A percentile compares a stretch with the other conserved stretches of the same genome.
Evolutionary conservation across 2,797 vertebrate species (phyloP).

Genomic region (Leptodon cayanensis): DNA sequence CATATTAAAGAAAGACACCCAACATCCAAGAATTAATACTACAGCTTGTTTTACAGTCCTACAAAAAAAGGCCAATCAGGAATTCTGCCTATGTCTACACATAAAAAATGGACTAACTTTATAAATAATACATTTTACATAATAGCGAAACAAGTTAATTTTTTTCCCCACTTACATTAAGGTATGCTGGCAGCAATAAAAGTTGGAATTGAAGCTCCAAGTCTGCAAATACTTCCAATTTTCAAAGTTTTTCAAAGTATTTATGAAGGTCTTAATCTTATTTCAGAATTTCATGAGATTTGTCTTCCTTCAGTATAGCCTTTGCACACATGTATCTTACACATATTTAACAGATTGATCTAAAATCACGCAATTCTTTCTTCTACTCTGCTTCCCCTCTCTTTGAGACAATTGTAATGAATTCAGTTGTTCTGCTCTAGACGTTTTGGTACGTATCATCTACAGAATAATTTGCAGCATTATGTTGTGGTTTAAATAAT

Average conservation of each 20-base stretch:
- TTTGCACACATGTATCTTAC: not conserved
- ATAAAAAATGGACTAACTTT: not conserved
- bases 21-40: not conserved
- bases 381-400: not conserved
- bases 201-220: not conserved
- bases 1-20: not conserved
- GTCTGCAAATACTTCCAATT: not conserved
- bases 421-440: not conserved
- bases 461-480: slow-evolving; percentile 21
- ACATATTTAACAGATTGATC: not conserved
- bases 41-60: not conserved
- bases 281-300: not conserved
- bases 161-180: not conserved
- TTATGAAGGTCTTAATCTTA: not conserved
- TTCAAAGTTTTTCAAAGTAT: not conserved
- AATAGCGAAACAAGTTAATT: not conserved
- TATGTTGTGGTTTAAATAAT: not conserved
- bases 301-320: not conserved
- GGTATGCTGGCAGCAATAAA: not conserved
- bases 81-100: not conserved
- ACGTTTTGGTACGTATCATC: not conserved
- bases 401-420: not conserved
- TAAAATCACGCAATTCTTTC: not conserved
- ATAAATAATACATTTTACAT: not conserved
- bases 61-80: not conserved